phyloP scores from a whole-genome alignment of 2,888 invertebrate genomes.

The Nymphalis polychloros region DNA sequence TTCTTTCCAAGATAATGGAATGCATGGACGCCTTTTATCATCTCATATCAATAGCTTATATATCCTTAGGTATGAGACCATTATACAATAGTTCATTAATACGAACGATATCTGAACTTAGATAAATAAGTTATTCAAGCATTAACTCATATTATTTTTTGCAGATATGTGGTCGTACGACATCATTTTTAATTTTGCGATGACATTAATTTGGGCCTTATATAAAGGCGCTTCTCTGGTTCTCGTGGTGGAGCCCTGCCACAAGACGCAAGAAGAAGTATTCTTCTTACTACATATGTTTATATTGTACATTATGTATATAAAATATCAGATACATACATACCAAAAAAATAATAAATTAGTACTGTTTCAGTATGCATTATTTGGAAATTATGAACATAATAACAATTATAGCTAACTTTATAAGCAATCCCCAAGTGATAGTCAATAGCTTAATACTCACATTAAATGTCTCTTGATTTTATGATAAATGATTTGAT shows the following conservation, averaged over 20 bases:
- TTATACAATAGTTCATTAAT: no score
- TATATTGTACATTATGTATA: background rate
- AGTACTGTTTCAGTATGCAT: background rate
- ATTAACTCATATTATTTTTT: background rate
- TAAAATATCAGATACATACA: no score
- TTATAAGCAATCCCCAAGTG: background rate
- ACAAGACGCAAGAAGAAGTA: conserved; percentile 7
- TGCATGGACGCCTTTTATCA: no score
- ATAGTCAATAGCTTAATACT: background rate
- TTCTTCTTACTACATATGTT: no score
- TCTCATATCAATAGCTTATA: no score
- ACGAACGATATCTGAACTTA: no score
- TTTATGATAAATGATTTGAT: no score
- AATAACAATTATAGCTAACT: no score
- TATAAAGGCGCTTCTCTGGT: conserved; percentile 1
- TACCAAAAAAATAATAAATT: background rate
- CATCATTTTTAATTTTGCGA: background rate
- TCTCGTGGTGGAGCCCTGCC: conserved; percentile 6
- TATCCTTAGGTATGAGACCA: no score
- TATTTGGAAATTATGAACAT: background rate
- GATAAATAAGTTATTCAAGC: no score
- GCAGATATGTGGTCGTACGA: background rate
- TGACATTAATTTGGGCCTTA: background rate
- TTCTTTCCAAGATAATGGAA: background rate
- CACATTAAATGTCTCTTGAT: background rate